Conservation (phyloP, 92 coral and sea anemone genomes). For the Siderastrea radians region DNA sequence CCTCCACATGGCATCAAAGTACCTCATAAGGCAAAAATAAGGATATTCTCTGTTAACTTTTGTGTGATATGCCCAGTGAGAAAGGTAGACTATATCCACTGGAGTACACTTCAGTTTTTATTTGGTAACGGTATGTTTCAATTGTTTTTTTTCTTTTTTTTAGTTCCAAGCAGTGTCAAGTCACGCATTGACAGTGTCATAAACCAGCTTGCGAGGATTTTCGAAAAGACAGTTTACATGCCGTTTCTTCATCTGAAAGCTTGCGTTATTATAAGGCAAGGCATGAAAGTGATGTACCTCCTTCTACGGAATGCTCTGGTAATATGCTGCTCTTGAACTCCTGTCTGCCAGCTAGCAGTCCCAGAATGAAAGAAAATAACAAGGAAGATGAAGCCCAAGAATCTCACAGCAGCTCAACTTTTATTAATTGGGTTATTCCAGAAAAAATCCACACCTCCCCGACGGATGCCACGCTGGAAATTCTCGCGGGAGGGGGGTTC, state of each 20-base stretch:
- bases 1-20: too few relatives aligned
- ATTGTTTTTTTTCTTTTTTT: background rate
- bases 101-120: background rate
- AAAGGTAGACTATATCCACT: too few relatives aligned
- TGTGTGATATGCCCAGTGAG: too few relatives aligned
- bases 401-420: background rate
- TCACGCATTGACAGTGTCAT: constrained; percentile 80
- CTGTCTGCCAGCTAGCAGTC: background rate
- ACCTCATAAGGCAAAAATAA: too few relatives aligned
- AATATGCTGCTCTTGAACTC: background rate
- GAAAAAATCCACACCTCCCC: too few relatives aligned
- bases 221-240: background rate
- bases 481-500: too few relatives aligned
- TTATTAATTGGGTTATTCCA: too few relatives aligned
- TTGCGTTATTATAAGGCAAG: background rate
- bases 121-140: background rate
- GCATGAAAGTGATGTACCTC: background rate
- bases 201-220: constrained; percentile 54
- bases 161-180: constrained; percentile 84
- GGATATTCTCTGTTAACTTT: too few relatives aligned
- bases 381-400: background rate
- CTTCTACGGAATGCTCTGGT: background rate
- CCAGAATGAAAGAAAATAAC: background rate
- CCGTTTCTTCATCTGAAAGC: background rate
- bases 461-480: too few relatives aligned